Base-by-base conservation (phyloP, 2,888 invertebrate species). In the Cantharis rustica region DNA sequence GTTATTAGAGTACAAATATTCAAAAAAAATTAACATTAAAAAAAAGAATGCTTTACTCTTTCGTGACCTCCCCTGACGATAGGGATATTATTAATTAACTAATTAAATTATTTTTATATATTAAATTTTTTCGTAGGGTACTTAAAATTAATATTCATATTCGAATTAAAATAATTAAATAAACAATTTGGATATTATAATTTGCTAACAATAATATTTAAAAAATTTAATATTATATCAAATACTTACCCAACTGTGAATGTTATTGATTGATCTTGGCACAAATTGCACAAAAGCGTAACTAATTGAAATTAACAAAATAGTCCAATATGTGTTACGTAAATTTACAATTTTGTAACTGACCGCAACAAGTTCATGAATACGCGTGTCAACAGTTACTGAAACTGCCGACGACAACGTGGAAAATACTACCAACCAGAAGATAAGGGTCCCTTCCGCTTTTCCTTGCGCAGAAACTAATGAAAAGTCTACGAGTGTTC, bases 401-500 rank as follows among this genome's bases (percentile, higher is more conserved):
- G 64, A 66, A 66, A 66, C 23, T 23, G 64, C 17, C 64, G 23
- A 66, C 64, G 23, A 66, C 64, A 66, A 66, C 64, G 64, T 66
- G 64, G 17, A 66, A 66, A 66, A 20, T 23, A 17, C 64, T 20
- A 66, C 64, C 64, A 66, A 66, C 64, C 64, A 66, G 64, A 66
- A 66, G 64, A 66, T 66, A 23, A 66, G 64, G n/a, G 64, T 66
- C 64, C 64, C 64, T 66, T 66, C 64, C 64, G 64, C 64, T 66
- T 66, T 66, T 66, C 64, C 64, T 66, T 66, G 64, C 64, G 64
- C 64, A 66, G 64, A 66, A 15, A 23, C 17, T 66, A 66, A 66
- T 66, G 64, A 66, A 66, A 66, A 66, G 23, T 66, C 17, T 66
- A 66, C 64, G 20, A 66, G 13, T 66, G 17, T 66, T 66, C 64